These are phyloP conservation scores for Pituophis catenifer DNA, from an alignment of 2,113 vertebrate genomes.

Conservation along the genomic window DNA sequence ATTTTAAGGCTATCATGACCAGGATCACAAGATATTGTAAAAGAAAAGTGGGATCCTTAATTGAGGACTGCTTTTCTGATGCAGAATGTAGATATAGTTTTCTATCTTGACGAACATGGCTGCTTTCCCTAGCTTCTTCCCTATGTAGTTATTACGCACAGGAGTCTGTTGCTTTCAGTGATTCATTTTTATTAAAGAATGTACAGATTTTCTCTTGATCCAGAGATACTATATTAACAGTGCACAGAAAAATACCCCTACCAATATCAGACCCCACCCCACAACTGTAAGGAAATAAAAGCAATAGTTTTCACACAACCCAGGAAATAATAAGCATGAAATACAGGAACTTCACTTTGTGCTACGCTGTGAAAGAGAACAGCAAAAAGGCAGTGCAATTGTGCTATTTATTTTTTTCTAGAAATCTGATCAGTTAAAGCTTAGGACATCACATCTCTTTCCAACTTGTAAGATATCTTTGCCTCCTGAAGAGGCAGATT, in stretches of 20 bases:
- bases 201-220: background rate
- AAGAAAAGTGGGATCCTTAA: background rate
- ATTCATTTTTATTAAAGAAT: conserved; percentile 22
- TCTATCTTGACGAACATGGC: background rate
- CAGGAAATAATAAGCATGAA: background rate
- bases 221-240: background rate
- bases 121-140: too few relatives aligned
- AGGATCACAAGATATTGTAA: background rate
- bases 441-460: too few relatives aligned
- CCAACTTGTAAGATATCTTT: background rate
- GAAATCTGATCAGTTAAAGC: background rate
- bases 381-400: background rate
- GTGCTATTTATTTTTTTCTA: background rate
- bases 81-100: background rate
- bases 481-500: background rate
- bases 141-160: too few relatives aligned
- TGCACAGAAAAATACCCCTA: background rate
- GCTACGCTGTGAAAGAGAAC: background rate
- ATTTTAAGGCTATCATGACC: background rate
- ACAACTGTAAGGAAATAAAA: background rate
- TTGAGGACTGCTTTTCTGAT: background rate
- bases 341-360: background rate
- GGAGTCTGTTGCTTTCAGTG: background rate
- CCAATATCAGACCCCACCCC: background rate
- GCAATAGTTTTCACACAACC: background rate